These are phyloP conservation scores for Euwallacea similis DNA, from an alignment of 1,140 invertebrate genomes.

Conservation along the genomic window DNA sequence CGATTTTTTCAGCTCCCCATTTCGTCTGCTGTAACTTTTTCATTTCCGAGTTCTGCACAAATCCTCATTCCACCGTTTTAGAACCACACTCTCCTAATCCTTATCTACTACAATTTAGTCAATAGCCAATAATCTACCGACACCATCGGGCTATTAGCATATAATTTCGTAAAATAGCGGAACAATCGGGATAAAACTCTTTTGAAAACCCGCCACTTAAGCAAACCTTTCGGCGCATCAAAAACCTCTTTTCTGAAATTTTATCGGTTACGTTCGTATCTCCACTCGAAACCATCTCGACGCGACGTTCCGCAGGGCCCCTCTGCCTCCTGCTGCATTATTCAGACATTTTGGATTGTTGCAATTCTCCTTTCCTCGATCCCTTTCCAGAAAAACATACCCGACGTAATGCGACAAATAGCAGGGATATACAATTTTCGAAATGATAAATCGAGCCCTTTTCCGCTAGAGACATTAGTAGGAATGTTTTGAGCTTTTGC, in stretches of 20 bases:
- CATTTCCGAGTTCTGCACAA: too few species aligned
- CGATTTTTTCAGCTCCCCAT: too few species aligned
- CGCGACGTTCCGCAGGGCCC: slow-evolving; percentile 25
- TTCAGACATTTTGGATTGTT: slow-evolving; percentile 30
- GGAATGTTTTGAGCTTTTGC: too few species aligned
- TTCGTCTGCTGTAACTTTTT: too few species aligned
- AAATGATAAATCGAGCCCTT: slow-evolving; percentile 6
- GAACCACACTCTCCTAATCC: too few species aligned
- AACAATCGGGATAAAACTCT: slow-evolving; percentile 13
- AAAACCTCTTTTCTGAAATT: slow-evolving; percentile 32
- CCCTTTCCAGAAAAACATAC: slow-evolving; percentile 19
- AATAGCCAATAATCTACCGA: background rate
- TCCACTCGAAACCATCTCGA: slow-evolving; percentile 31
- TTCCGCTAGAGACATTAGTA: too few species aligned
- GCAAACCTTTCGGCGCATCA: slow-evolving; percentile 22
- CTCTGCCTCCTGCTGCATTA: slow-evolving; percentile 21
- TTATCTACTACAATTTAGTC: too few species aligned
- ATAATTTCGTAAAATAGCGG: slow-evolving; percentile 20
- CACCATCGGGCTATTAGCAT: background rate
- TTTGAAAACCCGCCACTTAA: slow-evolving; percentile 26
- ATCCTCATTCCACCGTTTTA: too few species aligned
- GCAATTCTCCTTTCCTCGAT: slow-evolving; percentile 30
- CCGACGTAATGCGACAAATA: slow-evolving; percentile 28
- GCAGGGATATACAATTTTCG: slow-evolving; percentile 10
- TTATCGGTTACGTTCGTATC: slow-evolving; percentile 28